These are phyloP conservation scores for Oryctolagus cuniculus DNA, from an alignment of 2,113 vertebrate genomes.

Conservation along the genomic window DNA sequence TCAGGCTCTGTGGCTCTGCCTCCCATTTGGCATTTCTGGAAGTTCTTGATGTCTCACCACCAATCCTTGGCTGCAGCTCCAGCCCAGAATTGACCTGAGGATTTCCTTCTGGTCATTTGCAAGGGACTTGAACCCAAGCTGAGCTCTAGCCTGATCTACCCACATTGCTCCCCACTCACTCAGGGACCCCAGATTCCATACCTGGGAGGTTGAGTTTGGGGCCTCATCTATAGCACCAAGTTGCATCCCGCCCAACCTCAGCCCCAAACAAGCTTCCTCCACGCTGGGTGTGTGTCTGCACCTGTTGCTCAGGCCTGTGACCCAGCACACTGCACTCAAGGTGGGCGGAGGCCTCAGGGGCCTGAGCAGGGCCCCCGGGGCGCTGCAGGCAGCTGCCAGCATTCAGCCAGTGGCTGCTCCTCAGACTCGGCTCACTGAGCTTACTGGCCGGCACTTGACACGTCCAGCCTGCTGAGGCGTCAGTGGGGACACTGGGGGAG, in stretches of 20 bases:
- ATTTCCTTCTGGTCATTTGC: not conserved
- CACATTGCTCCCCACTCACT: not conserved
- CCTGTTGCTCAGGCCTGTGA: not conserved
- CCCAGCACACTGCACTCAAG: not conserved
- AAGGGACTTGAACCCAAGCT: not conserved
- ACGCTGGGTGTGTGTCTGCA: not conserved
- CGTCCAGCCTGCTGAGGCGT: not conserved
- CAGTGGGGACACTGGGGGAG: not conserved
- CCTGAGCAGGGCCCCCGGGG: not conserved
- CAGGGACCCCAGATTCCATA: not conserved
- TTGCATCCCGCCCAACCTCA: not conserved
- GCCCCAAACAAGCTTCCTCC: not conserved
- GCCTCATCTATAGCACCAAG: not conserved
- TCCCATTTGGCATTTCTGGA: not conserved
- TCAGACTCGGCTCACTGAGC: slow-evolving; percentile 84
- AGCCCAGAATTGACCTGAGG: not conserved
- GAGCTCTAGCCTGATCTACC: not conserved
- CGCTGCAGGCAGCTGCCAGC: not conserved
- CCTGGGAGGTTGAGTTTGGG: not conserved
- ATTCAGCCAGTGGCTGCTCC: slow-evolving; percentile 66
- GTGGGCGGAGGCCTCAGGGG: not conserved
- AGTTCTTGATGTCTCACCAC: not conserved
- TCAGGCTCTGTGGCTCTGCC: not conserved
- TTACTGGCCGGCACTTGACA: slow-evolving; percentile 73
- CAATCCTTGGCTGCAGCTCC: not conserved